A percentile compares a stretch with the other conserved stretches of the same genome.
These are phyloP conservation scores for Luehdorfia chinensis DNA, from an alignment of 1,140 invertebrate genomes.

Conservation along the genomic window DNA sequence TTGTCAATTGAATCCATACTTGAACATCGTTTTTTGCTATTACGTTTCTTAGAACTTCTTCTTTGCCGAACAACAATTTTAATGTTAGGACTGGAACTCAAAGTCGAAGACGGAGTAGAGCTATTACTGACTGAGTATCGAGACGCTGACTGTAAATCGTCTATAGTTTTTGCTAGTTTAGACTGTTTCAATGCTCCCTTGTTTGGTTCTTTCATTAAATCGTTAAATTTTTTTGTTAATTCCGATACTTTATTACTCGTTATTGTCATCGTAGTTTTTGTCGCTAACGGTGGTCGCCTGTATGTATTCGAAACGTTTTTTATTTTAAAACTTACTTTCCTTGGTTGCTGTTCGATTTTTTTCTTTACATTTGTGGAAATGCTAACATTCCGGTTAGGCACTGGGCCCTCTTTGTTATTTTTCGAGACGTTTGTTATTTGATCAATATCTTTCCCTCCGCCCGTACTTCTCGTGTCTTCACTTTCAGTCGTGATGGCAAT, in stretches of 20 bases:
- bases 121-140: slow-evolving; percentile 55
- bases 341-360: slow-evolving; percentile 53
- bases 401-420: slow-evolving; percentile 33
- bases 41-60: slow-evolving; percentile 55
- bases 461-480: slow-evolving; percentile 69
- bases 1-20: slow-evolving; percentile 72
- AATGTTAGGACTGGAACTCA: slow-evolving; percentile 68
- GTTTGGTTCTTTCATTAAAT: slow-evolving; percentile 61
- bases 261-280: slow-evolving; percentile 69
- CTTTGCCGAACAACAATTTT: slow-evolving; percentile 69
- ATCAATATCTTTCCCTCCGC: slow-evolving; percentile 60
- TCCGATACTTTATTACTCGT: slow-evolving; percentile 75
- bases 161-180: slow-evolving; percentile 63
- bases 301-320: slow-evolving; percentile 60
- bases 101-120: slow-evolving; percentile 65
- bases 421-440: slow-evolving; percentile 19
- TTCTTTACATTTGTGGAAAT: slow-evolving; percentile 43
- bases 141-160: slow-evolving; percentile 51
- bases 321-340: slow-evolving; percentile 76
- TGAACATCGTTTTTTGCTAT: slow-evolving; percentile 63
- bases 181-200: slow-evolving; percentile 57
- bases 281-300: slow-evolving; percentile 52
- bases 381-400: slow-evolving; percentile 19
- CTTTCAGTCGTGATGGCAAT: slow-evolving; percentile 58
- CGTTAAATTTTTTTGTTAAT: slow-evolving; percentile 78